These are phyloP conservation scores for Agrochola lota DNA, from an alignment of 2,888 invertebrate species.

Conservation along the genomic window DNA sequence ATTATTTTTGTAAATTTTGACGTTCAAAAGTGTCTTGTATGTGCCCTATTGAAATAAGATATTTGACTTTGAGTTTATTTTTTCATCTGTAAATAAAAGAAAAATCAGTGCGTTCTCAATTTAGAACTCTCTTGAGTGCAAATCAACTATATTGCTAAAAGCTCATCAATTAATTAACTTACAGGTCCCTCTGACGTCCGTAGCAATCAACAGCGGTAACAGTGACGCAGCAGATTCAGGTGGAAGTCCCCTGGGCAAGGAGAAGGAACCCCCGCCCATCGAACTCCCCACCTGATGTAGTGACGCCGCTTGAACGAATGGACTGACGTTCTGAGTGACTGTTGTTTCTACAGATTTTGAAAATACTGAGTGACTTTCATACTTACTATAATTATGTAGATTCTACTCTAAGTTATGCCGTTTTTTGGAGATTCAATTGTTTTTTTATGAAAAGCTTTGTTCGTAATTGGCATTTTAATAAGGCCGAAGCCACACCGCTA, in stretches of 20 bases:
- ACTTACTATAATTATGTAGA: constrained; percentile 8
- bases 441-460: too few species aligned
- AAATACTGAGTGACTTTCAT: constrained; percentile 43
- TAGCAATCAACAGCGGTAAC: constrained; percentile 84
- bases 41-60: too few species aligned
- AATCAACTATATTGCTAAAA: constrained; percentile 4
- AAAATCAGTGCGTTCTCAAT: constrained; percentile 4
- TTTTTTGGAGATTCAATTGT: neutral
- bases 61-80: neutral
- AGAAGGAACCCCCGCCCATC: constrained; percentile 75
- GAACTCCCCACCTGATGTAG: constrained; percentile 83
- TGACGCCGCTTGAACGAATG: constrained; percentile 64
- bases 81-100: neutral
- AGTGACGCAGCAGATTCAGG: constrained; percentile 77
- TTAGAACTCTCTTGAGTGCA: neutral
- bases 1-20: too few species aligned
- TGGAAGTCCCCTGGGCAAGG: constrained; percentile 80
- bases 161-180: constrained; percentile 46
- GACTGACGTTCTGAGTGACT: constrained; percentile 46
- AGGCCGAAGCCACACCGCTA: neutral
- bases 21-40: too few species aligned
- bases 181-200: constrained; percentile 87
- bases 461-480: too few species aligned
- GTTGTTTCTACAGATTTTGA: constrained; percentile 19
- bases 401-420: neutral